Evolutionary conservation across 2,797 vertebrate species (phyloP).

Genomic region (Glossophaga mutica): DNA sequence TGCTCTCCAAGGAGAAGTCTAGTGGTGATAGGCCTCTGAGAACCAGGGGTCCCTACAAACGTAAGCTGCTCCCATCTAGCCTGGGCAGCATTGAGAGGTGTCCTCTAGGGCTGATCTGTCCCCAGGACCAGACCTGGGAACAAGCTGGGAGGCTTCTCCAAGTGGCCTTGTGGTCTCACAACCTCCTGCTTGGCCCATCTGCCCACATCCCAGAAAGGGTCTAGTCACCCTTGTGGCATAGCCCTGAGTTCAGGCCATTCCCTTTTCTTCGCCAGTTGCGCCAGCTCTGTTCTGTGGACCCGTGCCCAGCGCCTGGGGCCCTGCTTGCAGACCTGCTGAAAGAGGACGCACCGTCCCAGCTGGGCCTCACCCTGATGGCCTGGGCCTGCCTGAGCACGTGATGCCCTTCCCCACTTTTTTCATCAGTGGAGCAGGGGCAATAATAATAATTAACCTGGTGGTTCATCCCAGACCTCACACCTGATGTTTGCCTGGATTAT

Average conservation of each 20-base stretch:
- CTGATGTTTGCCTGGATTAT: neutral
- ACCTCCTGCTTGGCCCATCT: neutral
- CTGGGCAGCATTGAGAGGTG: neutral
- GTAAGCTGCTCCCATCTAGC: neutral
- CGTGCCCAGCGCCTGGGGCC: fast-evolving
- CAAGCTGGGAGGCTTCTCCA: neutral
- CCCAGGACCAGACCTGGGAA: neutral
- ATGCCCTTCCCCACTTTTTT: neutral
- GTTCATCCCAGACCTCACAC: neutral
- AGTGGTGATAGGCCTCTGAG: neutral
- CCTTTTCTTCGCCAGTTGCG: neutral
- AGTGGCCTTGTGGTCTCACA: neutral
- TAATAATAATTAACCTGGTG: neutral
- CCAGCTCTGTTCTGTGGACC: neutral
- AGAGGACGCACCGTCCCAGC: neutral
- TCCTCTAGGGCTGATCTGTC: neutral
- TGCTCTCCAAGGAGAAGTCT: neutral
- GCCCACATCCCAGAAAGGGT: neutral
- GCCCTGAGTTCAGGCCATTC: neutral
- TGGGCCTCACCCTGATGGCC: neutral
- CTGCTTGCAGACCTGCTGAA: neutral
- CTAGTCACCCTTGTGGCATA: neutral
- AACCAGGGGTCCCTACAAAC: neutral
- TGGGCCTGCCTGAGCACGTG: neutral
- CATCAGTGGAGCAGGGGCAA: neutral